Evolutionary conservation across 2,113 vertebrate genomes (phyloP), one percentile per base, ranked within the genome.

Genomic region (Lethenteron reissneri): DNA sequence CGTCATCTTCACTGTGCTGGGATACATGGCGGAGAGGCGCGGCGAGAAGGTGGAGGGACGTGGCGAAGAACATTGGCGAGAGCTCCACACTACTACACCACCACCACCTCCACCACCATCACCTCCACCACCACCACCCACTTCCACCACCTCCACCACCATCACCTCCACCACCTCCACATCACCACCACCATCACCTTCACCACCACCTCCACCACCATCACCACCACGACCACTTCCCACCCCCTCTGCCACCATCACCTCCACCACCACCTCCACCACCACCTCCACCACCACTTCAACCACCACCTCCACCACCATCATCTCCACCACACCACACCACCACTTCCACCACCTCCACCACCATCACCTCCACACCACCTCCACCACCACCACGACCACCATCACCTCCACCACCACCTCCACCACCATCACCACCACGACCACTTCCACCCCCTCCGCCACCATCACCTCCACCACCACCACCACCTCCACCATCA

Each of bases 21-120:
- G 94, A 0, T 97, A 99, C 75, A 97, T 99, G 91, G 91, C 94
- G 1, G 91, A 99, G 82, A 99, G 92, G 91, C 86, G 94, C 77
- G 78, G 88, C 0, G 83, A 88, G 74, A 83, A 84, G 0, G 94
- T 99, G 41, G 86, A 83, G 0, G n/a, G 82, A 84, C 6, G 94
- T 99, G 69, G 94, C 94, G 76, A 95, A 87, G 79, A 90, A 96
- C 8, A 83, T 88, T 1, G 94, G 94, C 96, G 79, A 71, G 79
- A 57, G 3, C 25, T 56, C 15, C 71, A 56, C n/a, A n/a, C n/a
- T n/a, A n/a, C n/a, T 64, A 64, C 60, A 64, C 60, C 60, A 4
- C 60, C 17, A 17, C 60, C 60, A 15, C 14, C 60, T 21, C 21
- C 21, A 64, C 17, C 60, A 14, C 14, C 1, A 15, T 4, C 60